Base-by-base conservation (phyloP, 2,888 invertebrate genomes). In the Alviniconcha strummeri region DNA sequence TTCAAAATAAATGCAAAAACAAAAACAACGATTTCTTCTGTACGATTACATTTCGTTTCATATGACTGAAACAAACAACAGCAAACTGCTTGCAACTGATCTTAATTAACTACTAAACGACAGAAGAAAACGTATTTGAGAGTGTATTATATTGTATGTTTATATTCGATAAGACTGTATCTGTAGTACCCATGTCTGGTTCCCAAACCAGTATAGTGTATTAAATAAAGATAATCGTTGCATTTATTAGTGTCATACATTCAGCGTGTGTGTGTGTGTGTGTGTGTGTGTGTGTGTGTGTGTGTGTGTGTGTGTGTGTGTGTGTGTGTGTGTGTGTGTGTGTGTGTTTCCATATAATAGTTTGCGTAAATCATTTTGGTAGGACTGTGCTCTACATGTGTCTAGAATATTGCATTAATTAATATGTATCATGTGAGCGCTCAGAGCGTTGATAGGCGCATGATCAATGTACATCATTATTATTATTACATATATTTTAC, bases 251-350 rank as follows among this genome's bases (percentile, higher is more conserved):
- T 64, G 64, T 64, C 36, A 36, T 36, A 36, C 36, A 36, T 36
- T 36, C 36, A 36, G 36, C 3, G 36, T 36, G 36, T 36, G 64
- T 64, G 64, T 64, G 64, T 64, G 72, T 71, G 69, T 71, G 72
- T 80, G 54, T 71, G 69, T 80, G 80, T 71, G 80, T 71, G 80
- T 71, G 72, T 80, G 80, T 80, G 69, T 19, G 69, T 80, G 69
- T 80, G 55, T 69, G 69, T 80, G 67, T 71, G 69, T 80, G 80
- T 55, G 69, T 54, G 71, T 52, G 52, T 54, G 80, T n/a, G 80
- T n/a, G 80, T 19, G 69, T 52, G 11, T 64, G 64, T 64, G 11
- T 64, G 64, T 15, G 17, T 36, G 36, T 19, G 69, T 52, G 11
- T 64, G 64, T 64, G 11, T 64, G 64, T 15, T 15, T 64, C 64